phyloP scores from a whole-genome alignment of 1,140 invertebrate genomes.

The Euglossa dilemma region DNA sequence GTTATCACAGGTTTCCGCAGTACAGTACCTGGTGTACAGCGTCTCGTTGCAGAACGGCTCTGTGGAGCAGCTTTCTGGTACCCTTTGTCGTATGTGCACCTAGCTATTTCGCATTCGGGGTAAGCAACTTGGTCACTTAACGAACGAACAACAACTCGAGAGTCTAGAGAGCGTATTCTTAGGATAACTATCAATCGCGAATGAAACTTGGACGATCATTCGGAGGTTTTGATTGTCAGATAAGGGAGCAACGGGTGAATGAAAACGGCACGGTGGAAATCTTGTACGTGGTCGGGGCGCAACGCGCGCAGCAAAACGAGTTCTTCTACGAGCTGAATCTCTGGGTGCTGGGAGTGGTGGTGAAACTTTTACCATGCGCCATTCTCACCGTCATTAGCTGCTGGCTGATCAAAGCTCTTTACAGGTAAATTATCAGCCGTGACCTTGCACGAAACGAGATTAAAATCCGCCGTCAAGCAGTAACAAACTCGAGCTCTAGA shows the following conservation, averaged over 20 bases:
- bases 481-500: not conserved
- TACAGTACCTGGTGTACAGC: slow-evolving; percentile 86
- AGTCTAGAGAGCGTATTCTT: not conserved
- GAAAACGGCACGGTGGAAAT: slow-evolving; percentile 64
- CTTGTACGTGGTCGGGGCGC: slow-evolving; percentile 69
- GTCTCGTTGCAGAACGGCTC: slow-evolving; percentile 87
- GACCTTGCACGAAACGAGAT: not conserved
- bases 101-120: slow-evolving; percentile 87
- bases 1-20: slow-evolving; percentile 84
- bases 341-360: slow-evolving; percentile 92
- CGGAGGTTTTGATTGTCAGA: slow-evolving; percentile 49
- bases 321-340: slow-evolving; percentile 90
- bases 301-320: slow-evolving; percentile 77
- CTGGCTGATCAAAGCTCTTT: slow-evolving; percentile 89
- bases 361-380: slow-evolving; percentile 92
- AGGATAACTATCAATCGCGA: not conserved
- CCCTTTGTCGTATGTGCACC: slow-evolving; percentile 91
- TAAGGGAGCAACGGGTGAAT: slow-evolving; percentile 62
- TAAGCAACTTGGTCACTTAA: slow-evolving; percentile 65
- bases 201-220: not conserved
- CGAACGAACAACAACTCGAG: not conserved
- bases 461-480: too few relatives aligned
- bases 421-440: slow-evolving; percentile 69
- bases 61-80: slow-evolving; percentile 88
- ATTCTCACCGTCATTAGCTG: slow-evolving; percentile 92